These are phyloP conservation scores for Coenonympha glycerion DNA, from an alignment of 2,888 invertebrate genomes.

Conservation along the genomic window DNA sequence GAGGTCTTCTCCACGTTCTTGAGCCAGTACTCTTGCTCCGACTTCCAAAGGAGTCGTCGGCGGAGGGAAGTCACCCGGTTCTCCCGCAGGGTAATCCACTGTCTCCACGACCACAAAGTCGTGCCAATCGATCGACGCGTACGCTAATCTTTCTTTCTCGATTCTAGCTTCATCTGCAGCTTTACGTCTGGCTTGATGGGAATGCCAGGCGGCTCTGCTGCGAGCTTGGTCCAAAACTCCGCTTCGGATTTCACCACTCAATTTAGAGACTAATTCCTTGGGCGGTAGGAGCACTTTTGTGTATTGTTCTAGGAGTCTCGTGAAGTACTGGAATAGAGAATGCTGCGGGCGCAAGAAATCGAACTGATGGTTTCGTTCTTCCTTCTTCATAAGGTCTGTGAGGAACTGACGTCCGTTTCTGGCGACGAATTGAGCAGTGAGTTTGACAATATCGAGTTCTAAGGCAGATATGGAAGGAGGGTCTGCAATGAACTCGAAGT, in stretches of 20 bases:
- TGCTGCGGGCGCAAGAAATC: constrained; percentile 99
- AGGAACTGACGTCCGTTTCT: constrained; percentile 98
- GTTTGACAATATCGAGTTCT: constrained; percentile 97
- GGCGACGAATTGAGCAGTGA: constrained; percentile 99
- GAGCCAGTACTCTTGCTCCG: constrained; percentile 92
- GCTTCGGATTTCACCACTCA: constrained; percentile 85
- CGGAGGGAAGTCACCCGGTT: constrained; percentile 96
- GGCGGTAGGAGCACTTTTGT: constrained; percentile 98
- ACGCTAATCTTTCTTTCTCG: constrained; percentile 95
- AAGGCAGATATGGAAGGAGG: constrained; percentile 98
- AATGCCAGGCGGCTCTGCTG: constrained; percentile 97
- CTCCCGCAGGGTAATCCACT: constrained; percentile 98
- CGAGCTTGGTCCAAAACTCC: constrained; percentile 89
- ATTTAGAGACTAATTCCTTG: constrained; percentile 87
- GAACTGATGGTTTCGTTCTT: constrained; percentile 98
- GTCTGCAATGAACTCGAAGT: constrained; percentile 96
- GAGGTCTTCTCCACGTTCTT: constrained; percentile 85
- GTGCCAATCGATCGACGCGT: constrained; percentile 99
- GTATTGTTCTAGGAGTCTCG: constrained; percentile 97
- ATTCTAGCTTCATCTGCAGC: constrained; percentile 96
- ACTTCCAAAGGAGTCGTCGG: constrained; percentile 98
- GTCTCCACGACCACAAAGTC: constrained; percentile 99
- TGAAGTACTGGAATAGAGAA: constrained; percentile 98
- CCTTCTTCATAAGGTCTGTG: constrained; percentile 98
- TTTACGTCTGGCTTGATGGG: constrained; percentile 94